Conservation (phyloP, 35 echinoderm and acorn worm species). For the Holothuria glaberrima region DNA sequence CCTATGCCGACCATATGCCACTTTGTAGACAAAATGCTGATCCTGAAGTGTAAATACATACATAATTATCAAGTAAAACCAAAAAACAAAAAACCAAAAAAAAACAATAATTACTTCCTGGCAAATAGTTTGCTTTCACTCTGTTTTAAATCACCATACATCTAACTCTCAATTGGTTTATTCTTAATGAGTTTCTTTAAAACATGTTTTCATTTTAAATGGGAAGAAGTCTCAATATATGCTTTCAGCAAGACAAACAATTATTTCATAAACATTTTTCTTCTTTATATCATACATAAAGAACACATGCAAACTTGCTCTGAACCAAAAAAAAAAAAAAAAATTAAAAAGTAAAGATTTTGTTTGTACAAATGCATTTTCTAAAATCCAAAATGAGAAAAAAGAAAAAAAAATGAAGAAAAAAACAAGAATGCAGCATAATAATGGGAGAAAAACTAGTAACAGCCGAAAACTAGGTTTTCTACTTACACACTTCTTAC, state of each 20-base stretch:
- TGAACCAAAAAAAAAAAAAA: background rate
- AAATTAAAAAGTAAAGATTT: background rate
- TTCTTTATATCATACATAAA: constrained; percentile 4
- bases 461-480: too few relatives aligned
- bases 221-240: too few relatives aligned
- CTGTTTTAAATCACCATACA: too few relatives aligned
- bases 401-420: constrained; percentile 5
- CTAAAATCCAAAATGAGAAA: background rate
- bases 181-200: too few relatives aligned
- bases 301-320: background rate
- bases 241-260: too few relatives aligned
- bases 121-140: background rate
- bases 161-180: too few relatives aligned
- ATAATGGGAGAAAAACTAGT: too few relatives aligned
- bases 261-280: constrained; percentile 21
- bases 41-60: background rate
- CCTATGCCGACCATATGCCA: too few relatives aligned
- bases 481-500: too few relatives aligned
- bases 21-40: too few relatives aligned
- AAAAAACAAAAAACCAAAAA: too few relatives aligned
- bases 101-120: background rate
- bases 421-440: constrained; percentile 39
- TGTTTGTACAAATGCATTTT: background rate
- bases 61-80: background rate
- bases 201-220: too few relatives aligned